phyloP scores from a whole-genome alignment of 2,113 vertebrate genomes.

The Lampris incognitus region DNA sequence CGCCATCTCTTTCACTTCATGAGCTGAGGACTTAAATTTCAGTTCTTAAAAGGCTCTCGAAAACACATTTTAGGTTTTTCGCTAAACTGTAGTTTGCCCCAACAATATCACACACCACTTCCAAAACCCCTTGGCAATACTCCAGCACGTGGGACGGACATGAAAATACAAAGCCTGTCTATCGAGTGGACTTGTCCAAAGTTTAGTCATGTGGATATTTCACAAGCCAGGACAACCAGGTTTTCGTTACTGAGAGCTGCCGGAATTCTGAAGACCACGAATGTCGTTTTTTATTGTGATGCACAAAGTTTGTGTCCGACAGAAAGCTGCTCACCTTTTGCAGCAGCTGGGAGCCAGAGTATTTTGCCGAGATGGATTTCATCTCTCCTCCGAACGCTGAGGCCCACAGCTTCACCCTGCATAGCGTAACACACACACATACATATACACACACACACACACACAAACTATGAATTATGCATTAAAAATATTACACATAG shows the following conservation, averaged over 20 bases:
- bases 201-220: too few relatives aligned
- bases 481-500: neutral
- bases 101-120: neutral
- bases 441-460: neutral
- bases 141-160: too few relatives aligned
- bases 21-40: neutral
- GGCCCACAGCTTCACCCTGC: constrained; percentile 98
- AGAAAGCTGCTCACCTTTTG: constrained; percentile 90
- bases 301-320: neutral
- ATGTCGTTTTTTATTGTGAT: too few relatives aligned
- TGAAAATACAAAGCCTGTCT: too few relatives aligned
- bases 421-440: constrained; percentile 17
- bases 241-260: neutral
- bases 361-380: constrained; percentile 98
- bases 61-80: constrained; percentile 25
- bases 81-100: constrained; percentile 28
- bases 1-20: constrained; percentile 25
- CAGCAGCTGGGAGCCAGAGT: constrained; percentile 97
- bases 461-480: neutral
- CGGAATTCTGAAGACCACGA: neutral
- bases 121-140: too few relatives aligned
- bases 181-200: too few relatives aligned
- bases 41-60: constrained; percentile 32
- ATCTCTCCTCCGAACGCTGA: constrained; percentile 99
- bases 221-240: neutral